Base-by-base conservation (phyloP, 2,888 invertebrate genomes). In the Cheilosia pagana region DNA sequence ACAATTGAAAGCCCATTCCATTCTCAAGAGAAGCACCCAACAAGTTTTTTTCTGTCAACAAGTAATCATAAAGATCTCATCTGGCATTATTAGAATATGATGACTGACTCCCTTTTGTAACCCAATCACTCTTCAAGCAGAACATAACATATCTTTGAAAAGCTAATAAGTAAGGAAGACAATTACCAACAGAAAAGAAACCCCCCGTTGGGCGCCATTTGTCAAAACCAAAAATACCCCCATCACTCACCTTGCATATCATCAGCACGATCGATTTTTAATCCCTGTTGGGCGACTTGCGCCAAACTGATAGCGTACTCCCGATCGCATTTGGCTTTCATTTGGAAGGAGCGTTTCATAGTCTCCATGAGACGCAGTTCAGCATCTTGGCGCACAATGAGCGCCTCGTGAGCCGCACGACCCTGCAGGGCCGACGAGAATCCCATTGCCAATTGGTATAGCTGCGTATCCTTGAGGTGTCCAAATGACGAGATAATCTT, bases 301-400 rank as follows among this genome's bases (percentile, higher is more conserved):
- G 95, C 94, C 72, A 98, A 94, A 12, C 96, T 96, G 43, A 95
- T 93, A 1, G 98, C 96, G 92, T 98, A 98, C 90, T 98, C 98
- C 87, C 96, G 94, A 91, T 98, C 98, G 90, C 96, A 96, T 92
- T 98, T 97, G 91, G 98, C 95, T 93, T 98, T 96, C 87, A 95
- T 94, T 87, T 95, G 94, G 75, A 98, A 94, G 89, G 97, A 97
- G 86, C 97, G 93, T 89, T 96, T 96, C 95, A 98, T 97, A 87
- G 95, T 95, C 90, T 98, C 98, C 93, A 98, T 94, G 59, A 98
- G 95, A 87, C 97, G 94, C 77, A 98, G 94, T 92, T 98, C 98
- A 21, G 97, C 97, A 91, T 98, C 98, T 92, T 98, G 98, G 71
- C 98, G 94, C 82, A 95, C 95, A 88, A 98, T 93, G 88, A 98